Evolutionary conservation across 1,140 invertebrate species (phyloP), one percentile per base, ranked within the genome.

Genomic region (Drosophila sechellia): DNA sequence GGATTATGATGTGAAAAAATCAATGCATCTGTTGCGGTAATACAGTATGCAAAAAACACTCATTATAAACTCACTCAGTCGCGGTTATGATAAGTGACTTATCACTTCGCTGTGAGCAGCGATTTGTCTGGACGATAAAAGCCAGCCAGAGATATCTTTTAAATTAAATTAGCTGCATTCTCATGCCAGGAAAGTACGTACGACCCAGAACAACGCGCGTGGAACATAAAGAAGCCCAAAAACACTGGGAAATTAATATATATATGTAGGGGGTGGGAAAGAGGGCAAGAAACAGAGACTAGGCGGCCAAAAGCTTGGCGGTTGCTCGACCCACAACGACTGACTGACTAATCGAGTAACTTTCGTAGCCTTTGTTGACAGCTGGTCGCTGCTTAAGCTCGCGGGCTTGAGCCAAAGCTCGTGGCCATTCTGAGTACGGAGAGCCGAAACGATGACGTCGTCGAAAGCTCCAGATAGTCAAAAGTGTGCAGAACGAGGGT

Each of bases 91-190:
- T 66, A 52, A 31, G 31, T 31, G 6, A 31, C 1, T 31, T 31
- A 31, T 31, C 31, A 31, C 31, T 31, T 40, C 48, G 54, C 17
- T 42, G 20, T 10, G 13, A 52, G 12, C 46, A 52, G 12, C 46
- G 22, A 20, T 48, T 54, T 45, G 31, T 22, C 49, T 40, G 35
- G 34, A 58, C 31, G 27, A 50, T 54, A 64, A 35, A 57, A 58
- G 20, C 55, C 35, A 12, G 25, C 11, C 17, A 53, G 48, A 34
- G 31, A 64, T 77, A 70, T 34, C 65, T 49, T 40, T 73, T 58
- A 66, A 87, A 86, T 81, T 87, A 49, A 78, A 81, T 77, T 86
- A 75, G 65, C 54, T 68, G 46, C n/a, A 74, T 64, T 74, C 52
- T 37, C 55, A 35, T 27, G 54, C 25, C 54, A 37, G 49, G 66